These are phyloP conservation scores for Euura saliciscinereae DNA, from an alignment of 1,140 invertebrate genomes.

Conservation along the genomic window DNA sequence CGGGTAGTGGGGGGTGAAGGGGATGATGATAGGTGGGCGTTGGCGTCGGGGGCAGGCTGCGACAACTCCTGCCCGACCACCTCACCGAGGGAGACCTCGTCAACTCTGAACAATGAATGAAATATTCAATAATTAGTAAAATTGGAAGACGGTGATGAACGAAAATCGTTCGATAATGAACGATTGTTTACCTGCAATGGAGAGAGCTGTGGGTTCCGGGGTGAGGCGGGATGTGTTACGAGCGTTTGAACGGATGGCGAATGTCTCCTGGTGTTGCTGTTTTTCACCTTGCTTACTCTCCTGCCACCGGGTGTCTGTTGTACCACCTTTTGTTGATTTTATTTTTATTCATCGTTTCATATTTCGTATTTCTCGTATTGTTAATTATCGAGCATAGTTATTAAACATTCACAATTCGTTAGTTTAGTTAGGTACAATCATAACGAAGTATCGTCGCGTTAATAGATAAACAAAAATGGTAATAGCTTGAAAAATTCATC, in stretches of 20 bases:
- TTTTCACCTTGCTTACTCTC: constrained; percentile 51
- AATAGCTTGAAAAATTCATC: too few species aligned
- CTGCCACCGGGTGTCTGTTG: constrained; percentile 49
- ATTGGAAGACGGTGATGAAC: constrained; percentile 23
- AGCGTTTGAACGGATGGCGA: constrained; percentile 39
- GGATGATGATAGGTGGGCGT: constrained; percentile 50
- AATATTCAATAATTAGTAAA: constrained; percentile 9
- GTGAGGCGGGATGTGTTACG: constrained; percentile 51
- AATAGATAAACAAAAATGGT: neutral
- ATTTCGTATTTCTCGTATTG: neutral
- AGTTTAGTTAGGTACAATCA: too few species aligned
- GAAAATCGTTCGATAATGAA: constrained; percentile 16
- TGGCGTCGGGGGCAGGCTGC: constrained; percentile 56
- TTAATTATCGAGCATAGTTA: neutral
- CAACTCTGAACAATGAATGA: constrained; percentile 50
- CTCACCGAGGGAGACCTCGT: constrained; percentile 58
- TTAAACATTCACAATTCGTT: too few species aligned
- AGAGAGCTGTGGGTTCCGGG: constrained; percentile 65
- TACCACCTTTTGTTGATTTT: constrained; percentile 41
- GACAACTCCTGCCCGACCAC: constrained; percentile 56
- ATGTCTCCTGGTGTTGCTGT: constrained; percentile 47
- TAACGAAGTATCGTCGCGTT: neutral
- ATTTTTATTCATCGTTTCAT: neutral
- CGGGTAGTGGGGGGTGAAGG: constrained; percentile 59
- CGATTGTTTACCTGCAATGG: constrained; percentile 59